Evolutionary conservation across 2,888 invertebrate species (phyloP), one percentile per base, ranked within the genome.

Genomic region (Drosophila subsilvestris): DNA sequence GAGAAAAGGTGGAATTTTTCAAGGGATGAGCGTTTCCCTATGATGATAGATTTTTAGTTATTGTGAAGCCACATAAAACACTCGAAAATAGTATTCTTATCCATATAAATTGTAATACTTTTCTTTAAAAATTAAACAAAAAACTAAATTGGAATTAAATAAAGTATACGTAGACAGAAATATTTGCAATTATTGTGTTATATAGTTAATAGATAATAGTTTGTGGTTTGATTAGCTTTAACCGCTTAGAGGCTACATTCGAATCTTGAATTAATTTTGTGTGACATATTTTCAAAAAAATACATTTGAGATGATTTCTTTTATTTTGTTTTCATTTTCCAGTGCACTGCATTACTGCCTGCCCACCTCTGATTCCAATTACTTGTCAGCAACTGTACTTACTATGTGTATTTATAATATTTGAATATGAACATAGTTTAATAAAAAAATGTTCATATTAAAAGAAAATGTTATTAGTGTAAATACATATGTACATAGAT

Each of bases 401-500:
- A 1, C 37, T n/a, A 37, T 37, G 37, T 37, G 37, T 37, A 37
- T 2, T 37, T n/a, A 37, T 7, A 37, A n/a, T 14, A 37, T 37
- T 37, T 37, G 37, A 37, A 37, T 37, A 37, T 37, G 37, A 37
- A n/a, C 14, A 37, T 37, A 37, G 14, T 37, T 37, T 7, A 37
- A 6, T 6, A 14, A n/a, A 37, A 37, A 27, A 9, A 8, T 37
- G n/a, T 37, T 37, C 37, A 37, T 37, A n/a, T 37, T 37, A 37
- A 37, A 37, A n/a, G 37, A 37, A n/a, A 37, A 37, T 37, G 37
- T 37, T 37, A 37, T 37, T n/a, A n/a, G 37, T 37, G 37, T n/a
- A 37, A 37, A 37, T 37, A 29, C 10, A 6, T 37, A 32, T 32
- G n/a, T 37, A 37, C 32, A 32, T 32, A 37, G 12, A 32, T 32